Base-by-base conservation (phyloP, 2,113 vertebrate genomes). In the Nasalis larvatus region DNA sequence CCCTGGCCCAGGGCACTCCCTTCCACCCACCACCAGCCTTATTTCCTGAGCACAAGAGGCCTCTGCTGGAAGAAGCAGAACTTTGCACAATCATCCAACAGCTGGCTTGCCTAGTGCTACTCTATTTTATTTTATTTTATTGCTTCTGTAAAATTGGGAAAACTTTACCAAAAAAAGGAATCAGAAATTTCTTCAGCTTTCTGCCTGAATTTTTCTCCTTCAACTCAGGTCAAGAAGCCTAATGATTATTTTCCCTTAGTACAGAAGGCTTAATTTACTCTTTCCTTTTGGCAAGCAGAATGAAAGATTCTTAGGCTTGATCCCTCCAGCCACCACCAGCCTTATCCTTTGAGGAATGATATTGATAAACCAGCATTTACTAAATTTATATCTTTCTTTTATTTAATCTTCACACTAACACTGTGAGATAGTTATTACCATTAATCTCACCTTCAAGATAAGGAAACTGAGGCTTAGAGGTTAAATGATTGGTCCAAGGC, bases 1-100 rank as follows among this genome's bases (percentile, higher is more conserved):
- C 12, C 77, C 20, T 20, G 7, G 35, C 37, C 42, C 35, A 1
- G 20, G n/a, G 13, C 27, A 1, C 23, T 25, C 42, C 86, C 10
- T 8, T 17, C 42, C 40, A 9, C 66, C 42, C 1, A 1, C 54
- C 69, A 49, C 47, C 13, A 11, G 63, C 77, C 40, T 73, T 54
- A 45, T 45, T 91, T 81, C 89, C 54, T 84, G 83, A 47, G 74
- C 90, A 66, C 76, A 66, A 40, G 90, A 73, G 90, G 68, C 90
- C 86, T 80, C 93, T 91, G 77, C 91, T 84, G 90, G 60, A 93
- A 69, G 87, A 45, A 94, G 71, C 40, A 21, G 56, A 89, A 52
- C 49, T 91, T 20, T 56, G 80, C 95, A 91, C 60, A 16, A 11
- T 37, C 76, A 90, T 52, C 45, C 37, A 68, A 21, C 32, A 82